Conservation (phyloP, 2,113 vertebrate species). For the Pachypanchax playfairii region DNA sequence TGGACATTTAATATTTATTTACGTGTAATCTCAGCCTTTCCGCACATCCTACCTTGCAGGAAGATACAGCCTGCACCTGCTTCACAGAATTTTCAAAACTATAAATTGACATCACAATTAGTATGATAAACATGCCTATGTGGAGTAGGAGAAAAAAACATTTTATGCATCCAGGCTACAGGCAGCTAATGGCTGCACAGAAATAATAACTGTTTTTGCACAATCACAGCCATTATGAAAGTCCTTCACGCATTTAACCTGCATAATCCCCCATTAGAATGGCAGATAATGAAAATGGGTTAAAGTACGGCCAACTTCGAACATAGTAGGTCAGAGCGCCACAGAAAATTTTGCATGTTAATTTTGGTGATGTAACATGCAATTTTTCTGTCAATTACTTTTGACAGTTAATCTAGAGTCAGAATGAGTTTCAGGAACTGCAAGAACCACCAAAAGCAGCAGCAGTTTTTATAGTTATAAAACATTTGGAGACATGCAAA, state of each 20-base stretch:
- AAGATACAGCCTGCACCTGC: constrained; percentile 1
- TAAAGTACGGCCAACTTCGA: constrained; percentile 32
- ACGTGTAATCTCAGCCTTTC: constrained; percentile 34
- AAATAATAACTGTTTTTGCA: constrained; percentile 26
- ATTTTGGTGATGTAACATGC: constrained; percentile 49
- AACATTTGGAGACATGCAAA: neutral
- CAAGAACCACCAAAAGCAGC: neutral
- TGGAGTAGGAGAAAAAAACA: constrained; percentile 5
- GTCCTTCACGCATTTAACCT: constrained; percentile 56
- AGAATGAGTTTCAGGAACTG: constrained; percentile 18
- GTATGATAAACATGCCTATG: constrained; percentile 6
- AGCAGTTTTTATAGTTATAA: too few relatives aligned
- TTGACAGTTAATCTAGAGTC: constrained; percentile 8
- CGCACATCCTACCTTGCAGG: constrained; percentile 17
- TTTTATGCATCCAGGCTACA: constrained; percentile 10
- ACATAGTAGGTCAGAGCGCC: constrained; percentile 16
- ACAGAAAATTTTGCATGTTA: constrained; percentile 42
- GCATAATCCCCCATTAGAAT: constrained; percentile 52
- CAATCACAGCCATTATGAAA: constrained; percentile 34
- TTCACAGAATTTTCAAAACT: constrained; percentile 13
- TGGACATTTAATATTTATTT: constrained; percentile 58
- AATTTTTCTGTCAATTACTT: constrained; percentile 18
- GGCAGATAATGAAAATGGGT: constrained; percentile 28
- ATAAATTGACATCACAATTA: constrained; percentile 5
- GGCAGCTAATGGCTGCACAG: constrained; percentile 29